Conservation (phyloP, 2,113 vertebrate species). For the Charadrius vociferus region DNA sequence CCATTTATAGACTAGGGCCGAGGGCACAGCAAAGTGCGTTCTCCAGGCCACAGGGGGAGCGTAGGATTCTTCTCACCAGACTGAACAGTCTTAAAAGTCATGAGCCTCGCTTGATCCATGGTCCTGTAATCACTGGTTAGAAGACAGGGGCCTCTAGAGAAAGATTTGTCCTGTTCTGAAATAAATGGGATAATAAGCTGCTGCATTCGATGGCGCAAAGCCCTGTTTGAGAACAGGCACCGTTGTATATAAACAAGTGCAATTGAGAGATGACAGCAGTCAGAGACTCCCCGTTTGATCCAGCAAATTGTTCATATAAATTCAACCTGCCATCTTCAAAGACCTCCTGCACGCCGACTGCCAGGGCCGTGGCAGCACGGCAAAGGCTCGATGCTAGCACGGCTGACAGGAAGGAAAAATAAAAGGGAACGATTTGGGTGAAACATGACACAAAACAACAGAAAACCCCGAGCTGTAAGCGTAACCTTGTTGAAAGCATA, state of each 20-base stretch:
- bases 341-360: not conserved
- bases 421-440: not conserved
- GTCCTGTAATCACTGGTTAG: not conserved
- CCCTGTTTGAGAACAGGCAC: not conserved
- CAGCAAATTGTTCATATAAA: not conserved
- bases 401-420: not conserved
- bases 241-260: fast-evolving
- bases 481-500: not conserved
- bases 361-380: not conserved
- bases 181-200: not conserved
- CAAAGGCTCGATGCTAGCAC: not conserved
- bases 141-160: not conserved
- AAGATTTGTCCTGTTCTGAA: not conserved
- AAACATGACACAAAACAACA: not conserved
- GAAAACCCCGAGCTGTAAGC: fast-evolving
- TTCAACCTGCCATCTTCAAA: slow-evolving; percentile 28
- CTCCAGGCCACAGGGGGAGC: not conserved
- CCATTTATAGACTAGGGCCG: too few species aligned
- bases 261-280: not conserved
- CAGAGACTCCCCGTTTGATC: not conserved
- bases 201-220: not conserved
- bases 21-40: not conserved
- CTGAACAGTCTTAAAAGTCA: not conserved
- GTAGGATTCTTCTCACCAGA: not conserved
- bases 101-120: not conserved